Base-by-base conservation (phyloP, 2,888 invertebrate species). In the Dasysyrphus albostriatus region DNA sequence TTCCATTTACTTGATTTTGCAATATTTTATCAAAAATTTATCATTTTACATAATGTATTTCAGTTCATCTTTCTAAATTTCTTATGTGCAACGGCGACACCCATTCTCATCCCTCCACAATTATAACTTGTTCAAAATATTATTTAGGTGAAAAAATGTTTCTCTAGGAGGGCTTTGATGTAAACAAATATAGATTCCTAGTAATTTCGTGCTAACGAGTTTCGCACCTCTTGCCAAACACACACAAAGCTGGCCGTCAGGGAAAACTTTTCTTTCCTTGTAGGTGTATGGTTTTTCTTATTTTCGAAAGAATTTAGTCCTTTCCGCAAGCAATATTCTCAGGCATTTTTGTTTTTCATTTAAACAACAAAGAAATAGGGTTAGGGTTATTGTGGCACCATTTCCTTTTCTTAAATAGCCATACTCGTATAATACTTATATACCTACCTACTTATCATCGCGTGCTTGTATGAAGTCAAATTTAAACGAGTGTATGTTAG, bases 391-490 rank as follows among this genome's bases (percentile, higher is more conserved):
- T 39, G 54, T 56, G 69, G 37, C 59, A 61, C 32, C 16, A 56
- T 65, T 69, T 69, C 44, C 47, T 56, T 70, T 76, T 70, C 24
- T n/a, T 65, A 63, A 82, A 81, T 76, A 69, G 76, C 61, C 81
- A 70, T 24, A 3, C 49, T 77, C 72, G 19, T 49, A 49, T 10
- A 54, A 10, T 19, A 49, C 16, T 9, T 0, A 0, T 14, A 14
- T 14, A 54, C 24, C 24, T 54, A 32, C 29, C 54, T 79, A 32
- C 29, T 29, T 79, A 56, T 69, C 56, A 63, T 84, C 80, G 83
- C 80, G 83, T 84, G 83, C 14, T 65, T 51, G 32, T 12, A 42
- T 70, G 70, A 19, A 80, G 49, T 83, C 49, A 59, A 80, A 74
- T 29, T 63, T 42, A 63, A 83, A 76, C 44, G 83, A 79, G 24